Base-by-base conservation (phyloP, 2,797 vertebrate genomes). In the Xiphorhynchus erythropygius region DNA sequence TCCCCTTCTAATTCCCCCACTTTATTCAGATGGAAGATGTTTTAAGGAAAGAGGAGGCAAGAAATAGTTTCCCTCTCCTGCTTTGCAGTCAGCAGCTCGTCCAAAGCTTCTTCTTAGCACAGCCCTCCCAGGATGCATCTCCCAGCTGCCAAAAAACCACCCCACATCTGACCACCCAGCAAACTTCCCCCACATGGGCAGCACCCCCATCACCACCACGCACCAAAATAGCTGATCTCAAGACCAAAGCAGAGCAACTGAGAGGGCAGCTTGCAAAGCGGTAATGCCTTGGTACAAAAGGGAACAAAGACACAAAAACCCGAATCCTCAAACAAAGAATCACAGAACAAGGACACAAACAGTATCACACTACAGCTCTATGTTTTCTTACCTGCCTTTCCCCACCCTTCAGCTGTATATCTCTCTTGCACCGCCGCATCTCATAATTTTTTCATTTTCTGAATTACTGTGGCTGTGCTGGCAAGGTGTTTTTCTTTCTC, bases 11-110 rank as follows among this genome's bases (percentile, higher is more conserved):
- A 83, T 95, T 92, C 75, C 84, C 69, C 86, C 62, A 63, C 52
- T 87, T 92, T 92, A 96, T 91, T 94, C 94, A 93, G 92, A 75
- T 89, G 84, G 91, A 52, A 91, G 76, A 81, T 56, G 42, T 47
- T 73, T 86, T 93, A 85, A 82, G 84, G 76, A 87, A 70, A 70
- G 75, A 74, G 22, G 57, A 88, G 41, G 62, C 42, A 42, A 71
- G 74, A 90, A 85, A 49, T 5, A 39, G 50, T 62, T 91, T 67
- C 22, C 14, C 14, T 76, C 27, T 60, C 14, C 23, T 24, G 7
- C 22, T 81, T 35, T 60, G 44, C 68, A 79, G 80, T 28, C 0
- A 2, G 49, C 69, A 83, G 57, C 55, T 62, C 3, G 8, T 87
- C 42, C 60, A 55, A 73, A 64, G 47, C 19, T 30, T 60, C 14